phyloP scores from a whole-genome alignment of 1,140 invertebrate species.

The Drosophila guanche region DNA sequence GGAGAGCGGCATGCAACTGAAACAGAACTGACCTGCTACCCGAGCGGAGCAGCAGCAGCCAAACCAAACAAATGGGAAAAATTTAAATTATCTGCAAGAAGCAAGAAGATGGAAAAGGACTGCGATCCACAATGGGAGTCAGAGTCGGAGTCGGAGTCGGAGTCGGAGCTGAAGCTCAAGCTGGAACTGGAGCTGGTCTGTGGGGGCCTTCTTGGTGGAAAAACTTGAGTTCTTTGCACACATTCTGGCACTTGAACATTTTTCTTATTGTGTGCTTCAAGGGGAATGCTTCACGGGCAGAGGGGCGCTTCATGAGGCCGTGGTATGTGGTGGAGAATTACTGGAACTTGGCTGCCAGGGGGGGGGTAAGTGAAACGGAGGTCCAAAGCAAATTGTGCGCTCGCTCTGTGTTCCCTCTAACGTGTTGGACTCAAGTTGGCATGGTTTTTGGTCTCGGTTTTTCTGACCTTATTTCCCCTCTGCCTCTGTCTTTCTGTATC shows the following conservation, averaged over 20 bases:
- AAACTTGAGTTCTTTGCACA: constrained; percentile 81
- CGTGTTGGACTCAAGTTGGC: constrained; percentile 80
- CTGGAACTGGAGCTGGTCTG: constrained; percentile 7
- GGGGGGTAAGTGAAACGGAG: background rate
- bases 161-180: constrained; percentile 30
- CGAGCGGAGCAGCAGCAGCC: constrained; percentile 30
- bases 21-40: constrained; percentile 61
- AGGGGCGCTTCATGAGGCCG: background rate
- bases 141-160: constrained; percentile 37
- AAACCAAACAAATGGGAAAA: constrained; percentile 78
- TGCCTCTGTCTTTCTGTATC: too few relatives aligned
- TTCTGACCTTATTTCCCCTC: background rate
- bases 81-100: constrained; percentile 76
- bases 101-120: constrained; percentile 36
- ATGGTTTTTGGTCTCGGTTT: constrained; percentile 74
- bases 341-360: background rate
- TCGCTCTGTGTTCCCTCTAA: constrained; percentile 71
- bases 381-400: constrained; percentile 67
- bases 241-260: constrained; percentile 80
- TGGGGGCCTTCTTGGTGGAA: constrained; percentile 26
- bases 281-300: background rate
- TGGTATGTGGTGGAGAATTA: too few relatives aligned
- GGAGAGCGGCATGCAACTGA: constrained; percentile 54
- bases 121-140: constrained; percentile 16
- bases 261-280: constrained; percentile 66